Conservation (phyloP, 2,888 invertebrate species). For the Nebria brevicollis region DNA sequence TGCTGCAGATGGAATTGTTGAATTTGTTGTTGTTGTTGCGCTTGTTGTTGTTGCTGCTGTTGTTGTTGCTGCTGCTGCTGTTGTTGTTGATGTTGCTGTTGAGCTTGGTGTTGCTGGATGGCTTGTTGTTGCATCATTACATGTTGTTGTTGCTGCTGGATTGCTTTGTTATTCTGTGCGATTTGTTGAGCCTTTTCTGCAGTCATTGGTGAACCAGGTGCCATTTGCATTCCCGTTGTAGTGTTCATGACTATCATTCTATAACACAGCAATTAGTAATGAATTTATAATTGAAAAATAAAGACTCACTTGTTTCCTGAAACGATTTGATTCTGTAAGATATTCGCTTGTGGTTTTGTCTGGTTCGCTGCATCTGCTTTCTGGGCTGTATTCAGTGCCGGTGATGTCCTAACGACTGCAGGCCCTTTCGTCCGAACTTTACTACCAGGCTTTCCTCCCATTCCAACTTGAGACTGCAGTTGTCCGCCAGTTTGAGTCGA, state of each 20-base stretch:
- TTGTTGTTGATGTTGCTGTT: slow-evolving; percentile 66
- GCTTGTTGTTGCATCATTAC: slow-evolving; percentile 57
- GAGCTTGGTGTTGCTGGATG: slow-evolving; percentile 65
- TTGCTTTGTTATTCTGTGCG: slow-evolving; percentile 61
- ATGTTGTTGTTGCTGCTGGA: slow-evolving; percentile 62
- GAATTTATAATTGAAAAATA: slow-evolving; percentile 20
- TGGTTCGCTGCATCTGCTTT: slow-evolving; percentile 81
- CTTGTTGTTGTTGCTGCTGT: slow-evolving; percentile 60
- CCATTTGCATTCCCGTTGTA: slow-evolving; percentile 68
- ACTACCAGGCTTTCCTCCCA: slow-evolving; percentile 67
- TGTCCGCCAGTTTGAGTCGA: slow-evolving; percentile 82
- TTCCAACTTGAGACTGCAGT: slow-evolving; percentile 65
- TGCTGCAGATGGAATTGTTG: slow-evolving; percentile 64
- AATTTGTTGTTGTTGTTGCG: slow-evolving; percentile 59
- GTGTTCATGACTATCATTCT: slow-evolving; percentile 71
- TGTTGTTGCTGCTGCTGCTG: slow-evolving; percentile 67
- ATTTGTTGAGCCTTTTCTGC: slow-evolving; percentile 67
- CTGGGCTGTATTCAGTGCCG: slow-evolving; percentile 71
- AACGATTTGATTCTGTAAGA: slow-evolving; percentile 65
- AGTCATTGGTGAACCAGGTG: slow-evolving; percentile 68
- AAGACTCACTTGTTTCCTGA: slow-evolving; percentile 66
- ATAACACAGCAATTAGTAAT: slow-evolving; percentile 41
- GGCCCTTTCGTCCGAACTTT: slow-evolving; percentile 78
- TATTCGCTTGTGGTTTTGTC: slow-evolving; percentile 68
- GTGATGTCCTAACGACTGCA: slow-evolving; percentile 70